These are phyloP conservation scores for Bufo gargarizans DNA, from an alignment of 2,113 vertebrate genomes.

Conservation along the genomic window DNA sequence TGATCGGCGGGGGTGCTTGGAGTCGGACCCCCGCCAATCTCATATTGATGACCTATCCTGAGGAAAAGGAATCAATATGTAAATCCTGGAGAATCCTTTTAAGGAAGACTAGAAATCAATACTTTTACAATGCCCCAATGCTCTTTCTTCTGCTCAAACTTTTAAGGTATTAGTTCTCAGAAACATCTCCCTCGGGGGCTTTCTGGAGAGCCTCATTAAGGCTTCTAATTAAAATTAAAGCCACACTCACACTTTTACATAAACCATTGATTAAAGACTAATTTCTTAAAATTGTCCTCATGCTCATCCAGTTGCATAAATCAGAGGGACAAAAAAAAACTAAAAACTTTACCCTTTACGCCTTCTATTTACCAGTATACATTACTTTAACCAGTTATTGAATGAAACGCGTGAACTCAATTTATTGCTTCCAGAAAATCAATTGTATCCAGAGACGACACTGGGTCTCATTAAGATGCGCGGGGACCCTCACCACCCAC, in stretches of 20 bases:
- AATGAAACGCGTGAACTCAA: neutral
- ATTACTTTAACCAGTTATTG: neutral
- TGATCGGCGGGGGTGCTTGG: too few species aligned
- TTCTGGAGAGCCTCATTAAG: neutral
- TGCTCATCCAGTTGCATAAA: neutral
- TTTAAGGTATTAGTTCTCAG: neutral
- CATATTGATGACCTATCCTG: too few species aligned
- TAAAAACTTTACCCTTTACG: too few species aligned
- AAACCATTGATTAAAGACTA: constrained; percentile 27
- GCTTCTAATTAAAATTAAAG: constrained; percentile 44
- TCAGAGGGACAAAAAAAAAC: neutral
- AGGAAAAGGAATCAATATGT: too few species aligned
- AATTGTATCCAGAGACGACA: neutral
- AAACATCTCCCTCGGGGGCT: neutral
- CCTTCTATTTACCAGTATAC: neutral
- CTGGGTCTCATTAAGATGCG: neutral
- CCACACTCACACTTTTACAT: constrained; percentile 34
- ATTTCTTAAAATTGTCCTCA: neutral
- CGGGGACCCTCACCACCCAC: neutral
- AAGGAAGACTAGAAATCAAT: neutral
- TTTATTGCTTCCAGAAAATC: neutral
- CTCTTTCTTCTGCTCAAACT: neutral
- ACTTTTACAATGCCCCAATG: neutral
- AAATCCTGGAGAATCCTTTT: neutral
- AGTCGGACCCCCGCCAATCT: too few species aligned